Evolutionary conservation across 2,797 vertebrate genomes (phyloP), one percentile per base, ranked within the genome.

Genomic region (Acanthurus leucopareius): DNA sequence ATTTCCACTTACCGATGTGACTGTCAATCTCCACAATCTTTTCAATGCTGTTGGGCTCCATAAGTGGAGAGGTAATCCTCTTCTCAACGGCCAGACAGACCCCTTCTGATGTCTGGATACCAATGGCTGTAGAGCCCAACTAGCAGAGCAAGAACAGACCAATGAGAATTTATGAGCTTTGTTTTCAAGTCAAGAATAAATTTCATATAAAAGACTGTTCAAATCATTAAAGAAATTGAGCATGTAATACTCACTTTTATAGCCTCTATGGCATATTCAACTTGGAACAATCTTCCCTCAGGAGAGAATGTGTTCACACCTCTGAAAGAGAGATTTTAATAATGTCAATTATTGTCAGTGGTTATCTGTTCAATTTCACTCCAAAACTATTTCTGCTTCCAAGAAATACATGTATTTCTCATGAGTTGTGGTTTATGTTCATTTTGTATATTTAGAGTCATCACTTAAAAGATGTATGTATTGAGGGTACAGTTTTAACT

Each of bases 261-360:
- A 32, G 98, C 98, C 91, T 99, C 98, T 25, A 99, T 99, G 82
- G 98, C 98, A 96, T 99, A 99, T 92, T 99, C 98, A 89, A 99
- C 98, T 93, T 99, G 98, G 93, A 99, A 99, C 85, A 99, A 96
- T 90, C 98, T 94, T 90, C 98, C 98, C 81, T 99, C 98, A 1
- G 98, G 98, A 89, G 98, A 99, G 94, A 99, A 99, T 56, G 98
- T 99, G 93, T 99, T 99, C 86, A 99, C 98, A 49, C 98, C 98
- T 89, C 98, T 99, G 59, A 0, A 85, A 90, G 6, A 80, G 19
- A 79, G 2, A 57, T 4, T 2, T 42, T 4, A 59, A 57, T 10
- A 14, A 65, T n/a, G 1, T 38, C 4, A 2, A 60, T 40, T 28
- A 75, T 15, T 19, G 49, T 19, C 6, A 19, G 32, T 2, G 1